Conservation (phyloP, 2,888 invertebrate species). For the Halictus quadricinctus region DNA sequence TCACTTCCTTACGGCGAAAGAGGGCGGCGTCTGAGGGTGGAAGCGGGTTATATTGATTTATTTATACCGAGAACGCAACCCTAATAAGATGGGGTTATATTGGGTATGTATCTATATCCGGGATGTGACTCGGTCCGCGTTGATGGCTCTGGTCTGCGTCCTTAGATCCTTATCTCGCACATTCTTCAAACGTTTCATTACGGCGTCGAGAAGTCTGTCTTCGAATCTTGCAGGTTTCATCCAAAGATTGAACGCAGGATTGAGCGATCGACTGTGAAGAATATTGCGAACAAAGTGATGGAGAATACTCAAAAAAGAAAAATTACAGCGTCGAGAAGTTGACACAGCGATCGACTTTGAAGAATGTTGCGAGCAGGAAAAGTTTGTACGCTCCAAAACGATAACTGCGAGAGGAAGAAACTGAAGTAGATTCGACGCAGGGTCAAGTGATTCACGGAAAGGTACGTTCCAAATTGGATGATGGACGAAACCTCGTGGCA, state of each 20-base stretch:
- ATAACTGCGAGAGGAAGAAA: background rate
- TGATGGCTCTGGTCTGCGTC: background rate
- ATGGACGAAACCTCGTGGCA: background rate
- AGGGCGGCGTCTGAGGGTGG: constrained; percentile 69
- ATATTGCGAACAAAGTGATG: background rate
- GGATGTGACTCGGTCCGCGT: constrained; percentile 48
- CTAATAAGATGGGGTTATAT: constrained; percentile 78
- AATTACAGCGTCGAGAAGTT: background rate
- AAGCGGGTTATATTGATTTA: constrained; percentile 81
- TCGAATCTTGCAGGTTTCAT: background rate
- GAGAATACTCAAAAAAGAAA: too few species aligned
- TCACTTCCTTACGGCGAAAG: constrained; percentile 77
- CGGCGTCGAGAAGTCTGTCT: background rate
- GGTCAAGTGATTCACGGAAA: background rate
- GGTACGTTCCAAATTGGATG: background rate
- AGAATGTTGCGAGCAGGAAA: too few species aligned
- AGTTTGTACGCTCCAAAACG: too few species aligned
- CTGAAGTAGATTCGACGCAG: background rate
- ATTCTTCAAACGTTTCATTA: background rate
- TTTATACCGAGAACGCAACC: constrained; percentile 76
- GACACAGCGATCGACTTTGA: too few species aligned
- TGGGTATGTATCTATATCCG: constrained; percentile 74
- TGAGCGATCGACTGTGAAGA: background rate
- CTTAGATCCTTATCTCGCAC: background rate
- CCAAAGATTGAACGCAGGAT: background rate